These are phyloP conservation scores for Megaustenia siamemsis DNA, from an alignment of 2,888 invertebrate species.

Conservation along the genomic window DNA sequence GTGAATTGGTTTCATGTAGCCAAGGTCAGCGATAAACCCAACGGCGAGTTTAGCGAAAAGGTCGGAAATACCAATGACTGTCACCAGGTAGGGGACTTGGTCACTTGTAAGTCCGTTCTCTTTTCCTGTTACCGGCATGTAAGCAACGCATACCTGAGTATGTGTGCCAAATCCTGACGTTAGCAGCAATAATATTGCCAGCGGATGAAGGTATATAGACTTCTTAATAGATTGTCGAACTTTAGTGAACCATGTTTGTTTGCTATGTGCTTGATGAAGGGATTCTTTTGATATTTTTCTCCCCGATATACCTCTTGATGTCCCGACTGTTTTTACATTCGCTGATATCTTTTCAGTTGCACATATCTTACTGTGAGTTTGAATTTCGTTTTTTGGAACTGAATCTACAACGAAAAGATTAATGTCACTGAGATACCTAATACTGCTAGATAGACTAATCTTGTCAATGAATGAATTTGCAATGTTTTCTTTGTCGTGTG, in stretches of 20 bases:
- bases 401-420: not conserved
- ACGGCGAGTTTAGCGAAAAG: conserved; percentile 24
- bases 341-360: not conserved
- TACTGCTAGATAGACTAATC: not conserved
- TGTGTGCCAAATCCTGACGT: conserved; percentile 26
- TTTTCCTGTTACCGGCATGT: conserved; percentile 35
- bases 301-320: no score
- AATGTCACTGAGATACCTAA: conserved; percentile 9
- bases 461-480: not conserved
- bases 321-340: not conserved
- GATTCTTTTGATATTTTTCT: not conserved
- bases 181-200: conserved; percentile 14
- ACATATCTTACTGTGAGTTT: not conserved
- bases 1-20: conserved; percentile 7
- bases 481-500: not conserved
- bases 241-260: not conserved
- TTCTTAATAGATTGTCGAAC: not conserved
- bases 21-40: conserved; percentile 24
- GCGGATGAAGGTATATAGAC: conserved; percentile 20
- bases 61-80: conserved; percentile 17
- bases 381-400: not conserved
- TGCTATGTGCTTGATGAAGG: not conserved
- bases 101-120: conserved; percentile 35
- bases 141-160: not conserved
- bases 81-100: conserved; percentile 18